Evolutionary conservation across 2,888 invertebrate genomes (phyloP), one percentile per base, ranked within the genome.

Genomic region (Pherbina coryleti): DNA sequence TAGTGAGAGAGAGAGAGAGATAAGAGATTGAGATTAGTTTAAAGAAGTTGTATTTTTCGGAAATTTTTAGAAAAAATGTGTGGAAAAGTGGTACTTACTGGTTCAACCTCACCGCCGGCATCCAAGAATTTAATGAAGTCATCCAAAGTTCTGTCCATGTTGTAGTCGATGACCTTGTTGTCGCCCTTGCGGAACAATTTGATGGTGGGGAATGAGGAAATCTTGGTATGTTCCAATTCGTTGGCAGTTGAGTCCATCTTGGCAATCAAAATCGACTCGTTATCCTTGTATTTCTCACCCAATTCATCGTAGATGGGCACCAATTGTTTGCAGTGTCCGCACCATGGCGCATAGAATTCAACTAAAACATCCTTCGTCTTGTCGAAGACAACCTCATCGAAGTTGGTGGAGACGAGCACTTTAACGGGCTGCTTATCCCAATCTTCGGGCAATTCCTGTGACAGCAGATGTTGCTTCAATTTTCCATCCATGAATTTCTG

Each of bases 281-380:
- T 91, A 86, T 95, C 95, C 90, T 95, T 94, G 92, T 94, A 99
- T 90, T 98, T 96, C 89, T 98, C 98, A 81, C 94, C 98, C 85
- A 98, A 92, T 92, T 98, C 92, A 83, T 99, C 98, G 92, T 97
- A 99, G 90, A 98, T 98, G 34, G 99, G 99, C 76, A 92, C 96
- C 86, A 99, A 92, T 90, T 98, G 97, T 89, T 99, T 98, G 93
- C 99, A 99, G 90, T 99, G 99, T 79, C 98, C 98, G 91, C 96
- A 97, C 99, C 99, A 99, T 79, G 99, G 98, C 75, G 98, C 98
- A 91, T 98, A 99, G 92, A 99, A 99, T 92, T 99, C 99, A 82
- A 99, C 98, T 78, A 99, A 93, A 71, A 99, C 99, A 86, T 94
- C 94, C 92, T 98, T 99, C 83, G 90, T 92, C 85, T 92, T 92